Evolutionary conservation across 2,113 vertebrate species (phyloP).

Genomic region (Archilochus colubris): DNA sequence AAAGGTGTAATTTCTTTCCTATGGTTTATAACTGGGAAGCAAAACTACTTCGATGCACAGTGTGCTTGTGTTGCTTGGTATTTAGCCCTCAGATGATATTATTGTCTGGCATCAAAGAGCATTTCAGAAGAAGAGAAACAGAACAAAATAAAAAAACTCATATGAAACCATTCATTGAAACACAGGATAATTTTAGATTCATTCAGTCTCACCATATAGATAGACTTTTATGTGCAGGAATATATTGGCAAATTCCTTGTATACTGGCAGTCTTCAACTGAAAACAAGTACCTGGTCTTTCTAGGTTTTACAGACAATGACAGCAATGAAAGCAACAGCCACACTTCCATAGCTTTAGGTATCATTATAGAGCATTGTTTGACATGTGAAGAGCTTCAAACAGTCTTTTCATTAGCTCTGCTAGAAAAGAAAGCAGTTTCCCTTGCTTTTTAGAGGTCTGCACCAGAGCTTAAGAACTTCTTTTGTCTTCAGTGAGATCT

Average conservation of each 20-base stretch:
- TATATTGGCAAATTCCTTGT: background rate
- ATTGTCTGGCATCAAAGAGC: background rate
- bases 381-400: background rate
- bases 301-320: background rate
- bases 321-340: background rate
- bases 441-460: background rate
- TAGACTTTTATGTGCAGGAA: background rate
- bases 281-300: background rate
- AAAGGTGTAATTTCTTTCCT: slow-evolving; percentile 27
- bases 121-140: background rate
- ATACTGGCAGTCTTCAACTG: background rate
- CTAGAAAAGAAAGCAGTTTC: background rate
- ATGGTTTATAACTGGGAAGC: slow-evolving; percentile 5
- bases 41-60: background rate
- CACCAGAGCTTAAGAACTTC: background rate
- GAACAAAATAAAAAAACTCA: background rate
- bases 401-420: background rate
- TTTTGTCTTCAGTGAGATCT: background rate
- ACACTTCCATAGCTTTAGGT: background rate
- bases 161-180: slow-evolving; percentile 2
- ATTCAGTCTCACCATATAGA: background rate
- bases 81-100: background rate
- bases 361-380: background rate
- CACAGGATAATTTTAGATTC: background rate
- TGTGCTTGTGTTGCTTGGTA: background rate